These are phyloP conservation scores for Galeopsomyia nigrocyanea DNA, from an alignment of 2,888 invertebrate species.

Conservation along the genomic window DNA sequence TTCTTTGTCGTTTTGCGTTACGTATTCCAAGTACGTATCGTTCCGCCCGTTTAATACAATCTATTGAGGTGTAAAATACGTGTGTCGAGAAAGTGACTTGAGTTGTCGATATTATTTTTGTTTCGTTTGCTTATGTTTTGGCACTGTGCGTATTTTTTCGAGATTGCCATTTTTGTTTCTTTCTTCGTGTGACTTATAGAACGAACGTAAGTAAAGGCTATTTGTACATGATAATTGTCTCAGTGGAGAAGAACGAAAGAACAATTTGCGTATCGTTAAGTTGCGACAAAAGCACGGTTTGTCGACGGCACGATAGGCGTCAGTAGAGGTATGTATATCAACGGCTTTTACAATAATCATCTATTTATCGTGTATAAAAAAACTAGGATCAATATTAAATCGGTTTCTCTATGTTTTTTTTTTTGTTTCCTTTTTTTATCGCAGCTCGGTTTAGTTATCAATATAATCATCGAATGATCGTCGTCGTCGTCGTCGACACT, in stretches of 20 bases:
- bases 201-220: slow-evolving; percentile 29
- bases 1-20: neutral
- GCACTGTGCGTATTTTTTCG: slow-evolving; percentile 43
- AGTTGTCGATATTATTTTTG: neutral
- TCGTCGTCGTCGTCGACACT: slow-evolving; percentile 25
- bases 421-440: too few species aligned
- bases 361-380: slow-evolving; percentile 45
- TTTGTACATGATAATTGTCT: slow-evolving; percentile 22
- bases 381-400: slow-evolving; percentile 48
- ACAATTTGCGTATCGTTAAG: neutral
- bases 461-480: neutral
- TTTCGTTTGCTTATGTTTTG: slow-evolving; percentile 32
- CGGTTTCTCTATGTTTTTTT: too few species aligned
- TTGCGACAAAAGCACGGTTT: slow-evolving; percentile 34
- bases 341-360: slow-evolving; percentile 38
- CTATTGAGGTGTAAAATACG: neutral
- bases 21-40: slow-evolving; percentile 33
- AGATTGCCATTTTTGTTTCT: neutral
- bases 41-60: slow-evolving; percentile 26
- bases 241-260: slow-evolving; percentile 7
- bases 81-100: slow-evolving; percentile 20
- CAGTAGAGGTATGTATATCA: slow-evolving; percentile 37
- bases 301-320: slow-evolving; percentile 36
- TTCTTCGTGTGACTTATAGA: slow-evolving; percentile 4
- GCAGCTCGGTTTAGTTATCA: slow-evolving; percentile 48